Conservation (phyloP, 1,140 invertebrate genomes). For the Drosophila sulfurigaster region DNA sequence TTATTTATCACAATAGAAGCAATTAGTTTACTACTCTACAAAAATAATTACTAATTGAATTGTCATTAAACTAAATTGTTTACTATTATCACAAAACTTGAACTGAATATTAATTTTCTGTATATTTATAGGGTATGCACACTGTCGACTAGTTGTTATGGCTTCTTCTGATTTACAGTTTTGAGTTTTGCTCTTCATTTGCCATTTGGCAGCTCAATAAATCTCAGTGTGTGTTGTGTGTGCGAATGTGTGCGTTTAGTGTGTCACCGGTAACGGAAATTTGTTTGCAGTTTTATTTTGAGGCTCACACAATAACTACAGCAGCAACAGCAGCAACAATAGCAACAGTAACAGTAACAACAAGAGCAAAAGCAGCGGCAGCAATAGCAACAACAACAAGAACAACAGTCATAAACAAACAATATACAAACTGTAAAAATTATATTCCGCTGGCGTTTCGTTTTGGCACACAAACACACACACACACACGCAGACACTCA, state of each 20-base stretch:
- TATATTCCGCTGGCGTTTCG: slow-evolving; percentile 41
- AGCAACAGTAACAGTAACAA: slow-evolving; percentile 32
- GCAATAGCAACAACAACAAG: slow-evolving; percentile 32
- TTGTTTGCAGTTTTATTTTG: slow-evolving; percentile 68
- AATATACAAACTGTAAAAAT: slow-evolving; percentile 46
- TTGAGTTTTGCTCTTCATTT: slow-evolving; percentile 36
- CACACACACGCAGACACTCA: slow-evolving; percentile 1
- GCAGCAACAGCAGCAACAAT: slow-evolving; percentile 42
- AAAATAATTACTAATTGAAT: too few species aligned
- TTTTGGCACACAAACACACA: slow-evolving; percentile 19
- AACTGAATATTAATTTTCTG: background rate
- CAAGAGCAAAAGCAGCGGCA: background rate
- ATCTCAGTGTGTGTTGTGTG: slow-evolving; percentile 8
- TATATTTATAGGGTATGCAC: slow-evolving; percentile 6
- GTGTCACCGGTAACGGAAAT: slow-evolving; percentile 63
- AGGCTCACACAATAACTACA: slow-evolving; percentile 45
- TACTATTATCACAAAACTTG: too few species aligned
- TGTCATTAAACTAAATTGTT: too few species aligned
- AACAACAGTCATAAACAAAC: slow-evolving; percentile 32
- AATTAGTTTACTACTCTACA: too few species aligned
- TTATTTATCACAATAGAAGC: too few species aligned
- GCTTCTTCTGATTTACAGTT: slow-evolving; percentile 4
- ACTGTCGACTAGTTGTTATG: background rate
- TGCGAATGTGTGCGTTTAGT: slow-evolving; percentile 12
- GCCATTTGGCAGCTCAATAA: slow-evolving; percentile 42